Evolutionary conservation across 2,888 invertebrate species (phyloP).

Genomic region (Trimorus sp.): DNA sequence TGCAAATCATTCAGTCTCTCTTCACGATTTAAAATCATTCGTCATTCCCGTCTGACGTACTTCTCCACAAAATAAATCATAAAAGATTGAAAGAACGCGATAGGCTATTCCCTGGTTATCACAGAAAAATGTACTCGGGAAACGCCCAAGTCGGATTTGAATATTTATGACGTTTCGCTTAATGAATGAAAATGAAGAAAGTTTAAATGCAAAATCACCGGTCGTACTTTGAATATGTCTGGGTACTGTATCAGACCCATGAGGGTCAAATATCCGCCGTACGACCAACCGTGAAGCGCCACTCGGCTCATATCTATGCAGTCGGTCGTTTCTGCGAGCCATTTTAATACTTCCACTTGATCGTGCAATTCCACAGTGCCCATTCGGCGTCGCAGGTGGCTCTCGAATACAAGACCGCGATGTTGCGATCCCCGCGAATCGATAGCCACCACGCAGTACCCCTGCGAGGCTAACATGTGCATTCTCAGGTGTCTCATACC

Average conservation of each 20-base stretch:
- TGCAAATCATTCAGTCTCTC: too few relatives aligned
- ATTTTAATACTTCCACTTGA: constrained; percentile 96
- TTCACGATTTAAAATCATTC: too few relatives aligned
- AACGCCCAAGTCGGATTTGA: too few relatives aligned
- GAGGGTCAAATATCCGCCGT: constrained; percentile 98
- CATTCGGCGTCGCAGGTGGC: constrained; percentile 93
- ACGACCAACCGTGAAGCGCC: constrained; percentile 99
- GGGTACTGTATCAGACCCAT: constrained; percentile 97
- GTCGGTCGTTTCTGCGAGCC: constrained; percentile 91
- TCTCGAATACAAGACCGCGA: constrained; percentile 95
- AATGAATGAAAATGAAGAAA: too few relatives aligned
- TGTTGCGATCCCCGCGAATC: constrained; percentile 98
- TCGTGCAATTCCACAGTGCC: constrained; percentile 97
- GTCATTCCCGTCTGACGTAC: too few relatives aligned
- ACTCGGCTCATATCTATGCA: constrained; percentile 96
- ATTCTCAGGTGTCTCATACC: constrained; percentile 85
- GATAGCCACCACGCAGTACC: constrained; percentile 97
- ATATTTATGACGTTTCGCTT: too few relatives aligned
- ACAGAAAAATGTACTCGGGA: too few relatives aligned
- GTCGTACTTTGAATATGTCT: constrained; percentile 92
- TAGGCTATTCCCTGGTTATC: too few relatives aligned
- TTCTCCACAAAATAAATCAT: too few relatives aligned
- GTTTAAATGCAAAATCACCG: too few relatives aligned
- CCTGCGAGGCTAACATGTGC: constrained; percentile 97
- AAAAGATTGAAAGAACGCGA: too few relatives aligned